Evolutionary conservation across 37 sponge, comb jelly and placozoan species (phyloP), one percentile per base, ranked within the genome.

Genomic region (Mnemiopsis leidyi): DNA sequence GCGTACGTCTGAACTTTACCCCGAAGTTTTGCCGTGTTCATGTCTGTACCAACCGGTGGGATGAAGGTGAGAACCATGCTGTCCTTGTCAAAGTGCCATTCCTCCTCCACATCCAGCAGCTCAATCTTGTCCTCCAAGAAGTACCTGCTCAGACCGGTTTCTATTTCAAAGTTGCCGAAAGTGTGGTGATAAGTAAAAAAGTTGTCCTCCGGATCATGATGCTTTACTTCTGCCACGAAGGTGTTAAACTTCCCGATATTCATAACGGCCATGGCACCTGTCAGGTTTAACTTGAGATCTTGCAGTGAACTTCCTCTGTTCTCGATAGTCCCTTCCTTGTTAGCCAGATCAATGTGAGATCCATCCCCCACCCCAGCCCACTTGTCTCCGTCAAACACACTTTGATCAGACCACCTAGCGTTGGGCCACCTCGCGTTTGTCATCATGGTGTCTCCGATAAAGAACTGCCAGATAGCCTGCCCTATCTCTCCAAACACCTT

Each of bases 51-150:
- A 20, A 36, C 75, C 28, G 93, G 92, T 20, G 93, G 92, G 23
- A 68, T 94, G 25, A 95, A 76, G 71, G 95, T 94, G 13, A 95
- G 83, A 23, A 69, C 69, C 69, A 75, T 92, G 0, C 1, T 68
- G 18, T n/a, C 40, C 18, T 85, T 69, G 76, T 96, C 93, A 76
- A 38, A 96, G 76, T 93, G 94, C 96, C 96, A 95, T 40, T 95
- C 96, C 16, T 83, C 69, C 23, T 95, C 95, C 0, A 94, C 83
- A 36, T 95, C 96, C 68, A 95, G 77, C 30, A 93, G 92, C 32
- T 95, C 95, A 26, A 95, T 38, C 37, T 94, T 90, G 77, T 94
- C 93, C 92, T 95, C 96, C 26, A 95, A 30, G 48, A 88, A 88
- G 69, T 94, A 94, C 32, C 93, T 76, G 23, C 34, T 30, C 34